Conservation (phyloP, 2,113 vertebrate genomes). For the Stomatorhinus ivindoensis region DNA sequence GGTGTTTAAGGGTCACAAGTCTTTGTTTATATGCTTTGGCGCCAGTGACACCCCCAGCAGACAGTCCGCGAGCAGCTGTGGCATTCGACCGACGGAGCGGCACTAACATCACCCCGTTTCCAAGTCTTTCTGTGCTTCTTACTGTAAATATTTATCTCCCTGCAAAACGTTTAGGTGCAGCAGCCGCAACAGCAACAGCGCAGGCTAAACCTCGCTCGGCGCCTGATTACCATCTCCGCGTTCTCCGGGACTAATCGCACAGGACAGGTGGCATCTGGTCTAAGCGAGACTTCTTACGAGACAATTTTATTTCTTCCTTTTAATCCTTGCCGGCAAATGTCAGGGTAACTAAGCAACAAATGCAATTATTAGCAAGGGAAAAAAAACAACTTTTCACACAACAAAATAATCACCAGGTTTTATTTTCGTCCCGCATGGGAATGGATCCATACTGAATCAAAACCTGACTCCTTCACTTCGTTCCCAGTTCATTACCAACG, state of each 20-base stretch:
- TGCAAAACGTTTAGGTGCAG: neutral
- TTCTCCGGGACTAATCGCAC: slow-evolving; percentile 29
- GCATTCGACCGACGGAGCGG: neutral
- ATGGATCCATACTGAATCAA: neutral
- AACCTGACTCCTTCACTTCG: neutral
- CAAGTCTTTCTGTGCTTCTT: neutral
- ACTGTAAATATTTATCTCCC: neutral
- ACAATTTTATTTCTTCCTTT: neutral
- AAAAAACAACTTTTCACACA: neutral
- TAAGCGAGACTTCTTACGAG: slow-evolving; percentile 25
- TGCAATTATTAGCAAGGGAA: neutral
- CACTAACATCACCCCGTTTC: neutral
- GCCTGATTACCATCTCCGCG: slow-evolving; percentile 42
- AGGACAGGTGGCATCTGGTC: slow-evolving; percentile 44
- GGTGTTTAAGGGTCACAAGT: neutral
- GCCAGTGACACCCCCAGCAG: neutral
- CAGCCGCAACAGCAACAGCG: neutral
- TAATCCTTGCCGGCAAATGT: neutral
- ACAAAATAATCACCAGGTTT: neutral
- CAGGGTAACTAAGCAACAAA: neutral
- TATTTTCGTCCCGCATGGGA: neutral
- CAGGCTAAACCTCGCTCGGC: slow-evolving; percentile 36
- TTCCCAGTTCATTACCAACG: neutral
- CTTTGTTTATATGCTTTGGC: neutral
- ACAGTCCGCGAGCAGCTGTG: neutral